Evolutionary conservation across 2,797 vertebrate genomes (phyloP).

Genomic region (Pseudomugil tenellus): DNA sequence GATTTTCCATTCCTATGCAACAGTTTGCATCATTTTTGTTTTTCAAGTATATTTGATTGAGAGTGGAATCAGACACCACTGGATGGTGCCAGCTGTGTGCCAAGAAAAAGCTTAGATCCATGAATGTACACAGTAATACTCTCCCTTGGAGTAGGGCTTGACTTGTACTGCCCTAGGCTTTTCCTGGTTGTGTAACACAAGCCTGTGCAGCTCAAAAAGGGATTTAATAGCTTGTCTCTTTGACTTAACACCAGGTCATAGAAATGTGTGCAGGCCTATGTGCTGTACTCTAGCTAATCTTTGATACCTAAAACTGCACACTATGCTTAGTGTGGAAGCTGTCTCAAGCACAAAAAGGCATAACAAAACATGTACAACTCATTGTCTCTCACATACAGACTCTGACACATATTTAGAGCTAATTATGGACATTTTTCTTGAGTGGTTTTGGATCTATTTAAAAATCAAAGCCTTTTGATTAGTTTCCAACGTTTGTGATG

Average conservation of each 20-base stretch:
- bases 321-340: neutral
- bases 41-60: slow-evolving; percentile 42
- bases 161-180: slow-evolving; percentile 58
- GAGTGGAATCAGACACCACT: slow-evolving; percentile 45
- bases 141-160: slow-evolving; percentile 36
- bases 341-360: slow-evolving; percentile 2
- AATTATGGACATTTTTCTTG: neutral
- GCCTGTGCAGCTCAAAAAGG: slow-evolving; percentile 59
- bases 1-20: slow-evolving; percentile 26
- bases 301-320: slow-evolving; percentile 8
- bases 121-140: slow-evolving; percentile 48
- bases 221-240: slow-evolving; percentile 71
- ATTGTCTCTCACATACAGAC: neutral
- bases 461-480: no score
- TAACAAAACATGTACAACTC: slow-evolving; percentile 6
- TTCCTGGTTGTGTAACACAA: slow-evolving; percentile 67
- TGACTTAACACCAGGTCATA: slow-evolving; percentile 58
- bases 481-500: no score
- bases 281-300: slow-evolving; percentile 7
- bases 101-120: slow-evolving; percentile 57
- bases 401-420: neutral
- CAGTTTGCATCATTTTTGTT: slow-evolving; percentile 39
- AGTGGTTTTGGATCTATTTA: no score
- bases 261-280: slow-evolving; percentile 34
- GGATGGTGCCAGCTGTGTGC: slow-evolving; percentile 51